A percentile compares a stretch with the other conserved stretches of the same genome.
phyloP scores from a whole-genome alignment of 1,140 invertebrate species.

The Drosophila guanche region DNA sequence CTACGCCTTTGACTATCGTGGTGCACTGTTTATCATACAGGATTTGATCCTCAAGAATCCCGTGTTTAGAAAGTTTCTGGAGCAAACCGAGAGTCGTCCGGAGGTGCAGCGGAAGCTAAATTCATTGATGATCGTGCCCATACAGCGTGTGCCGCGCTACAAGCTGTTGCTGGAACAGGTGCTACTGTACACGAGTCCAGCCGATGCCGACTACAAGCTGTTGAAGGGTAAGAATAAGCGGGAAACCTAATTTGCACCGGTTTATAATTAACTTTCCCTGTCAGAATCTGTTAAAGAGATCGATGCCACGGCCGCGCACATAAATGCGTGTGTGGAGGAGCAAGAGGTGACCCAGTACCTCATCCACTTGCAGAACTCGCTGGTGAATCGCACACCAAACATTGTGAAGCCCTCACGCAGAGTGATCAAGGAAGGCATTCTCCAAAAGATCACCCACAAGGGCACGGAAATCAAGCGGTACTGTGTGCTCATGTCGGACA shows the following conservation, averaged over 20 bases:
- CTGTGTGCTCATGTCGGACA: slow-evolving; percentile 85
- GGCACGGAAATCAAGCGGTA: slow-evolving; percentile 84
- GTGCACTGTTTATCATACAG: slow-evolving; percentile 85
- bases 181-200: slow-evolving; percentile 86
- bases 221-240: slow-evolving; percentile 82
- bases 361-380: slow-evolving; percentile 87
- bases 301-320: slow-evolving; percentile 88
- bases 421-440: slow-evolving; percentile 88
- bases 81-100: slow-evolving; percentile 87
- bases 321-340: slow-evolving; percentile 88
- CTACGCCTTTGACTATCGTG: slow-evolving; percentile 90
- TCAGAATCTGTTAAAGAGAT: slow-evolving; percentile 87
- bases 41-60: slow-evolving; percentile 86
- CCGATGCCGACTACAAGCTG: slow-evolving; percentile 86
- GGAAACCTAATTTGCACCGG: background rate
- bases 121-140: slow-evolving; percentile 89
- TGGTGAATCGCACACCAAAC: slow-evolving; percentile 86
- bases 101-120: slow-evolving; percentile 89
- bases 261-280: background rate
- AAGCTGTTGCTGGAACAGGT: slow-evolving; percentile 89
- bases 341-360: slow-evolving; percentile 89
- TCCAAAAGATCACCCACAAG: slow-evolving; percentile 87
- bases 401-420: slow-evolving; percentile 88
- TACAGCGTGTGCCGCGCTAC: slow-evolving; percentile 91
- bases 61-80: slow-evolving; percentile 86